These are phyloP conservation scores for Peribatodes rhomboidaria DNA, from an alignment of 2,888 invertebrate genomes.

Conservation along the genomic window DNA sequence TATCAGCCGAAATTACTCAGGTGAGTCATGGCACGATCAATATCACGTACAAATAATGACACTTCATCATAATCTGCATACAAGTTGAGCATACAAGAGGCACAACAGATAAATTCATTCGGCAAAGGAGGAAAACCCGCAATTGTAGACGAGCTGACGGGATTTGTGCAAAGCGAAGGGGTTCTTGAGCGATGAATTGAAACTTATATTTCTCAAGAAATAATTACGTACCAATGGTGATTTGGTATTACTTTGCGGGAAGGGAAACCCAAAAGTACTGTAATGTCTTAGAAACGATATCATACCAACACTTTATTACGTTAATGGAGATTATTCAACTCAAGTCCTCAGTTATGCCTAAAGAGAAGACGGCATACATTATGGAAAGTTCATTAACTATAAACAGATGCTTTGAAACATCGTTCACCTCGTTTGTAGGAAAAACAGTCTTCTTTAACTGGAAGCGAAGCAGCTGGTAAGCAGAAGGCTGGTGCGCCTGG, in stretches of 20 bases:
- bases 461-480: neutral
- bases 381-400: neutral
- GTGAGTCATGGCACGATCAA: slow-evolving; percentile 16
- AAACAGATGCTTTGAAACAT: too few relatives aligned
- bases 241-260: neutral
- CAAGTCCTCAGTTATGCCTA: neutral
- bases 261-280: slow-evolving; percentile 19
- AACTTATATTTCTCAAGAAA: slow-evolving; percentile 25
- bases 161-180: slow-evolving; percentile 14
- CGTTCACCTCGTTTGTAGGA: too few relatives aligned
- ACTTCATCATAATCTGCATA: slow-evolving; percentile 23
- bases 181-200: slow-evolving; percentile 16
- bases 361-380: neutral
- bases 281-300: slow-evolving; percentile 5
- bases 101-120: slow-evolving; percentile 29
- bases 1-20: slow-evolving; percentile 11
- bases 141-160: neutral
- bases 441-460: neutral
- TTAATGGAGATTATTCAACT: neutral
- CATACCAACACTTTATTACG: neutral
- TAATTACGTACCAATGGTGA: slow-evolving; percentile 6
- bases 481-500: neutral
- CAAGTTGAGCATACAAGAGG: slow-evolving; percentile 11
- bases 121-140: slow-evolving; percentile 35
- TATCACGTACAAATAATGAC: slow-evolving; percentile 15